These are phyloP conservation scores for Bambusicola thoracicus DNA, from an alignment of 2,113 vertebrate genomes.

Conservation along the genomic window DNA sequence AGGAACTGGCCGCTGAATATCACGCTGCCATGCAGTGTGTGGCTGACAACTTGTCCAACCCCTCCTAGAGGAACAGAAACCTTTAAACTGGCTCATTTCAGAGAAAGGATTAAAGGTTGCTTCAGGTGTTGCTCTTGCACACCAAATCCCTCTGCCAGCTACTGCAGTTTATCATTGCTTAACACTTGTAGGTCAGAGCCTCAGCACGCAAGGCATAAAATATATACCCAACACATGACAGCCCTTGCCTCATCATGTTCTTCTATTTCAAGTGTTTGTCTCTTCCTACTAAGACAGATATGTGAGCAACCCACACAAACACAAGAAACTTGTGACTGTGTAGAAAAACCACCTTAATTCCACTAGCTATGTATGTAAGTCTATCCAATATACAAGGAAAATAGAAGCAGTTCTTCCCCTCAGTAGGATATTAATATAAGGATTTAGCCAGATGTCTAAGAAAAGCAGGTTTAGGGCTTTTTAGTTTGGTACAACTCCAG, in stretches of 20 bases:
- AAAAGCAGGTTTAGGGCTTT: background rate
- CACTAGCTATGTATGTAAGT: background rate
- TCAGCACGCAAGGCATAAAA: background rate
- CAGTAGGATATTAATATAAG: background rate
- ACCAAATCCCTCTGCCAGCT: constrained; percentile 1
- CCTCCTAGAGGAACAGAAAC: background rate
- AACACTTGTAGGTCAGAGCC: background rate
- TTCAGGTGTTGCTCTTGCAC: background rate
- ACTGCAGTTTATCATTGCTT: background rate
- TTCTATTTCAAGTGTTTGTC: constrained; percentile 32
- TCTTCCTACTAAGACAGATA: background rate
- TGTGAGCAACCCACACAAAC: background rate
- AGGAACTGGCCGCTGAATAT: background rate
- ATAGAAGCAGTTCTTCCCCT: background rate
- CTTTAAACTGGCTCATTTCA: background rate
- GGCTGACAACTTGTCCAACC: background rate
- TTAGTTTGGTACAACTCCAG: background rate
- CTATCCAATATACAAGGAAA: background rate
- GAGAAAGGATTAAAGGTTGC: constrained; percentile 11
- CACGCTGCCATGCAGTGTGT: background rate
- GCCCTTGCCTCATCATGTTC: constrained; percentile 17
- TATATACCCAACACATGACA: background rate
- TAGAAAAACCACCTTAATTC: background rate
- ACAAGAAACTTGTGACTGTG: constrained; percentile 10
- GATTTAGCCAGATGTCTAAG: background rate